Conservation (phyloP, 1,140 invertebrate species). For the Eueides isabella region DNA sequence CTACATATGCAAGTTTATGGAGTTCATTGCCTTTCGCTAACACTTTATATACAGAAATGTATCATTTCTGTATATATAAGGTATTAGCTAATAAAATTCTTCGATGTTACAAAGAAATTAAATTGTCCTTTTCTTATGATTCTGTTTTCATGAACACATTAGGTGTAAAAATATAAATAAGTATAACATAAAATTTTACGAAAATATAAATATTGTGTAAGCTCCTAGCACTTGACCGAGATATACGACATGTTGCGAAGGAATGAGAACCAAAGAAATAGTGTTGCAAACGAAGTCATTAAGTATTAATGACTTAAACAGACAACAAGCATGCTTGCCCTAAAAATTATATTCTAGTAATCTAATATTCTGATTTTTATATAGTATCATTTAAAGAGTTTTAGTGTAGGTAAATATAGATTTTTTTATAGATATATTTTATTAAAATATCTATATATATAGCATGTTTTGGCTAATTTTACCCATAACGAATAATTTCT, state of each 20-base stretch:
- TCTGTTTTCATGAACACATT: neutral
- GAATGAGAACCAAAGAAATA: constrained; percentile 34
- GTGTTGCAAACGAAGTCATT: constrained; percentile 35
- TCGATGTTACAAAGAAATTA: too few species aligned
- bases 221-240: constrained; percentile 35
- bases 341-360: constrained; percentile 17
- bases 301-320: constrained; percentile 36
- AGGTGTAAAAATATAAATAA: neutral
- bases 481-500: too few species aligned
- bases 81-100: too few species aligned
- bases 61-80: too few species aligned
- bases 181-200: neutral
- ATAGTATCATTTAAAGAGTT: neutral
- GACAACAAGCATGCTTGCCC: constrained; percentile 22
- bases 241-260: constrained; percentile 30
- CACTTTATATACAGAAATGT: neutral
- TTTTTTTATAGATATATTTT: too few species aligned
- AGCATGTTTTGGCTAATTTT: too few species aligned
- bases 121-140: too few species aligned
- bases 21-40: neutral
- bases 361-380: constrained; percentile 3
- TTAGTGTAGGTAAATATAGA: neutral
- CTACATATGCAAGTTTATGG: neutral
- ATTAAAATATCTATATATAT: too few species aligned
- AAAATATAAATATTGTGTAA: constrained; percentile 7